Evolutionary conservation across 2,797 vertebrate species (phyloP).

Genomic region (Buceros bicornis): DNA sequence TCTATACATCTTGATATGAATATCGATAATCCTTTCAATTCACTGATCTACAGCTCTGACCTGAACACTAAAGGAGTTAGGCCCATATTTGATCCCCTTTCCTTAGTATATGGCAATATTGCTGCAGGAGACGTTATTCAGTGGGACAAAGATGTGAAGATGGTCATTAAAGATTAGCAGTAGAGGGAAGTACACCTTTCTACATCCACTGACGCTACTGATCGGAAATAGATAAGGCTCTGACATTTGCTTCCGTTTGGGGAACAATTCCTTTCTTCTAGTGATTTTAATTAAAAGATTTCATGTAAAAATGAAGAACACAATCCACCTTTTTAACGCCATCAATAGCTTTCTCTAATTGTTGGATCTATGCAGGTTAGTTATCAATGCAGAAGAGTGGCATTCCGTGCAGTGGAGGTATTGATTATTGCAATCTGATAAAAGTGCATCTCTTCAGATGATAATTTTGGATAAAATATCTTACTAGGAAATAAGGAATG

Average conservation of each 20-base stretch:
- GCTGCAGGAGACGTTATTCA: background rate
- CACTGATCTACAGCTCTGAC: background rate
- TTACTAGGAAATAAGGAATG: background rate
- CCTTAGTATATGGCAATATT: background rate
- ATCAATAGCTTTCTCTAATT: background rate
- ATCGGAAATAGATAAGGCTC: background rate
- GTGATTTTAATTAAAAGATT: background rate
- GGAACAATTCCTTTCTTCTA: background rate
- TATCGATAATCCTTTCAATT: slow-evolving; percentile 63
- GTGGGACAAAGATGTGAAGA: background rate
- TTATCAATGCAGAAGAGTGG: background rate
- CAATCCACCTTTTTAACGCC: background rate
- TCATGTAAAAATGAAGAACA: background rate
- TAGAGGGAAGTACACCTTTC: background rate
- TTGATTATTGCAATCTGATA: background rate
- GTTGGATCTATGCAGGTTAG: background rate
- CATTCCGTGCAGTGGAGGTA: background rate
- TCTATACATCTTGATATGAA: slow-evolving; percentile 13
- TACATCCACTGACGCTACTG: background rate
- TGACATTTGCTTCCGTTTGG: background rate
- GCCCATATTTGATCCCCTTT: background rate
- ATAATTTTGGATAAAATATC: background rate
- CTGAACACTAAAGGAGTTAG: background rate
- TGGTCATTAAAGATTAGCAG: background rate
- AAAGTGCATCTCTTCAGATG: background rate